Evolutionary conservation across 2,888 invertebrate genomes (phyloP).

Genomic region (Choristoneura rosaceana): DNA sequence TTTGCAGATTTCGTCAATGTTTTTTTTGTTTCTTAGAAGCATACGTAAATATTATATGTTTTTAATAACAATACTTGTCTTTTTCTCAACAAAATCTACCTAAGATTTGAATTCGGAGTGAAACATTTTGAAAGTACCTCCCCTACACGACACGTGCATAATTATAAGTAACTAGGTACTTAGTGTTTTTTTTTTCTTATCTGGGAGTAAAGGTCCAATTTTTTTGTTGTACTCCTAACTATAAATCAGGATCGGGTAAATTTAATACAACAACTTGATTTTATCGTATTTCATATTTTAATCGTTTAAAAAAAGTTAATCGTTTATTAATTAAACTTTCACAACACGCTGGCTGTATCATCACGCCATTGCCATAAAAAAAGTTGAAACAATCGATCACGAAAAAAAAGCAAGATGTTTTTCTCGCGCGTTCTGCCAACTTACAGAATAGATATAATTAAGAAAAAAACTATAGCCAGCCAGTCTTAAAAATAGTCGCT

Average conservation of each 20-base stretch:
- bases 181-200: too few relatives aligned
- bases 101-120: too few relatives aligned
- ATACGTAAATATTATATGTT: too few relatives aligned
- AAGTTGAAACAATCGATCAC: constrained; percentile 22
- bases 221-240: too few relatives aligned
- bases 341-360: constrained; percentile 17
- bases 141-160: too few relatives aligned
- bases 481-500: not conserved
- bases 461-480: not conserved
- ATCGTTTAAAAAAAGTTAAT: constrained; percentile 7
- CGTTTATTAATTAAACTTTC: constrained; percentile 36
- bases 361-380: constrained; percentile 34
- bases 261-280: not conserved
- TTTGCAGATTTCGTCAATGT: not conserved
- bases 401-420: constrained; percentile 29
- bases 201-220: too few relatives aligned
- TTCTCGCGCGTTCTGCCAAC: constrained; percentile 23
- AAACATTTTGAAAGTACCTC: too few relatives aligned
- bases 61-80: too few relatives aligned
- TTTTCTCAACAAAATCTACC: too few relatives aligned
- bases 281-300: not conserved
- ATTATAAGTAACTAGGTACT: too few relatives aligned
- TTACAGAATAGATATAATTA: constrained; percentile 7
- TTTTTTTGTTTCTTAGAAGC: not conserved
- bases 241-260: not conserved